phyloP scores from a whole-genome alignment of 2,113 vertebrate species.

The Xiphophorus couchianus region DNA sequence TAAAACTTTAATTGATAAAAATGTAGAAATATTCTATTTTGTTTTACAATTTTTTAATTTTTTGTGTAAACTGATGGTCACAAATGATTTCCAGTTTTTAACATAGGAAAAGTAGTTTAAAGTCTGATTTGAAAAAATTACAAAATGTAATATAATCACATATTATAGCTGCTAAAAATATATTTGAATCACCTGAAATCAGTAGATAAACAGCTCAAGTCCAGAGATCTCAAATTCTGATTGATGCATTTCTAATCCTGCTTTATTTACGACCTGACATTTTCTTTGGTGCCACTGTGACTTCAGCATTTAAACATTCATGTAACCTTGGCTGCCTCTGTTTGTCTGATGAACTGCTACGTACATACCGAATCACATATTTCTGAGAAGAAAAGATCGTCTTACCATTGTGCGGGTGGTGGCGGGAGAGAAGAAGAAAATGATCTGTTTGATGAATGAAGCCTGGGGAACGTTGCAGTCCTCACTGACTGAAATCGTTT shows the following conservation, averaged over 20 bases:
- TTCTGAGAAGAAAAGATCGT: background rate
- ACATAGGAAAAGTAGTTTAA: background rate
- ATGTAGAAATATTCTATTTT: background rate
- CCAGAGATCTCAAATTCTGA: too few species aligned
- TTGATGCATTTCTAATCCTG: too few species aligned
- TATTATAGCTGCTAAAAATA: background rate
- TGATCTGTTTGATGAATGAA: constrained; percentile 77
- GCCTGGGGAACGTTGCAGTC: constrained; percentile 77
- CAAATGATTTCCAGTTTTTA: background rate
- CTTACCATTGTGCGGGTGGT: constrained; percentile 86
- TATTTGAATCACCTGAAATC: background rate
- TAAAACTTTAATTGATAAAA: background rate
- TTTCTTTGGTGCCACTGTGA: background rate
- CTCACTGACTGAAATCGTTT: constrained; percentile 55
- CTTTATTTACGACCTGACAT: background rate
- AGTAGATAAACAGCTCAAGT: background rate
- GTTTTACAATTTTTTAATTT: background rate
- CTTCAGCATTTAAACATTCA: background rate
- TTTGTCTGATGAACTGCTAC: background rate
- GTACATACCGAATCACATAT: background rate
- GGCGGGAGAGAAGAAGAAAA: constrained; percentile 86
- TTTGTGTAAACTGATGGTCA: background rate
- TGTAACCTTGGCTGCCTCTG: too few species aligned
- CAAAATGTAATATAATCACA: background rate
- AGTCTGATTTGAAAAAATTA: background rate